A percentile compares a stretch with the other conserved stretches of the same genome.
These are phyloP conservation scores for Empidonax traillii DNA, from an alignment of 2,113 vertebrate genomes.

Conservation along the genomic window DNA sequence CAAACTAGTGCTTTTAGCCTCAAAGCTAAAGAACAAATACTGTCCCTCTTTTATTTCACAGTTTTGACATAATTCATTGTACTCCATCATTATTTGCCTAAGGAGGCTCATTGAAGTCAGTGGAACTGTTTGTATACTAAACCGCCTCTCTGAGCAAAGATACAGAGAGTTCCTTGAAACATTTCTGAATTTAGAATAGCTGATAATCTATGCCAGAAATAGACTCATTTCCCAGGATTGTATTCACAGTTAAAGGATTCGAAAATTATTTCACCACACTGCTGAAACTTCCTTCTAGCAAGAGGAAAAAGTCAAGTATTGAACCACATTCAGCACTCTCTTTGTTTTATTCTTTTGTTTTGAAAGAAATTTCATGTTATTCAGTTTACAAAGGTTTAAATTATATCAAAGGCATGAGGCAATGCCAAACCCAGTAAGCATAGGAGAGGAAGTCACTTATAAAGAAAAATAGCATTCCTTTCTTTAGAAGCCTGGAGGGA, in stretches of 20 bases:
- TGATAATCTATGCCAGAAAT: not conserved
- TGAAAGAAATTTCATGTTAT: not conserved
- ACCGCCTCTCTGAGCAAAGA: not conserved
- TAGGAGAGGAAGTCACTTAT: not conserved
- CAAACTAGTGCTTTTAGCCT: not conserved
- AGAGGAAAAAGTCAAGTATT: not conserved
- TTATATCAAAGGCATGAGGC: not conserved
- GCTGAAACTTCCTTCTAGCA: not conserved
- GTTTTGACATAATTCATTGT: not conserved
- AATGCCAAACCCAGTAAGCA: not conserved
- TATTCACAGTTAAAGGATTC: not conserved
- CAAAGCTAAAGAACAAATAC: not conserved
- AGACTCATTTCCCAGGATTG: not conserved
- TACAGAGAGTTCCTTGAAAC: not conserved
- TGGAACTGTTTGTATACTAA: not conserved
- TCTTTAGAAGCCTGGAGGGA: conserved; percentile 5
- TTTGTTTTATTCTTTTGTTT: not conserved
- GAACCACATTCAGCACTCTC: not conserved
- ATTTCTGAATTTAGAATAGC: not conserved
- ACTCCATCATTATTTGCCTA: not conserved
- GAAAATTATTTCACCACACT: not conserved
- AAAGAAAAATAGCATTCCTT: not conserved
- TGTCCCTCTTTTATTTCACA: not conserved
- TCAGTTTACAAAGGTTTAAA: not conserved
- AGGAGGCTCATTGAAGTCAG: not conserved